phyloP scores from a whole-genome alignment of 2,113 vertebrate genomes.

The Lutjanus erythropterus region DNA sequence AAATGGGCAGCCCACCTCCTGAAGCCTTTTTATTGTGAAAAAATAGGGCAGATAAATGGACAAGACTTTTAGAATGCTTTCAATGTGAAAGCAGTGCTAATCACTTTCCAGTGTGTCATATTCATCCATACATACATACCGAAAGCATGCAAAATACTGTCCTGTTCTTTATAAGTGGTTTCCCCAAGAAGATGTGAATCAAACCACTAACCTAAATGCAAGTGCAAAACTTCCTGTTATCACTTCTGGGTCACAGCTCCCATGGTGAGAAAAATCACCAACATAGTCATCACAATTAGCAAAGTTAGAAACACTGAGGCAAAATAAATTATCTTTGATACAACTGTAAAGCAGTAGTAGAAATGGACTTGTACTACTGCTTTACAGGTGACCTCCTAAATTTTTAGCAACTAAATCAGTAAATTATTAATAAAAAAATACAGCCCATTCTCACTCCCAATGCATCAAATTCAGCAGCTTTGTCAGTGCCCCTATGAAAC shows the following conservation, averaged over 20 bases:
- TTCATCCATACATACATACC: background rate
- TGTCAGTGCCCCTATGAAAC: too few relatives aligned
- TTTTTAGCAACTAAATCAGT: background rate
- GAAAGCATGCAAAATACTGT: background rate
- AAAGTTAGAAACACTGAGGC: background rate
- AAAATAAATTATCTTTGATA: background rate
- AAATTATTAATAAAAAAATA: too few relatives aligned
- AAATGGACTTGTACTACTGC: background rate
- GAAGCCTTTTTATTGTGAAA: slow-evolving; percentile 24
- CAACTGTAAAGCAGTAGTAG: too few relatives aligned
- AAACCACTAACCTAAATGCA: background rate
- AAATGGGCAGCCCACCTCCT: slow-evolving; percentile 27
- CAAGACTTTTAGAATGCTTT: background rate
- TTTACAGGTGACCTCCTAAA: background rate
- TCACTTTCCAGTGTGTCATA: background rate
- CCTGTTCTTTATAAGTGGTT: background rate
- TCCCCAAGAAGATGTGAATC: background rate
- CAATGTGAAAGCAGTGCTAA: slow-evolving; percentile 12
- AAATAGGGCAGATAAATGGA: slow-evolving; percentile 21
- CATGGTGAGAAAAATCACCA: background rate
- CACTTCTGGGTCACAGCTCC: background rate
- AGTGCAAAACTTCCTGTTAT: background rate
- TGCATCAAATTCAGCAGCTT: too few relatives aligned
- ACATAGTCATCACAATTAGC: too few relatives aligned
- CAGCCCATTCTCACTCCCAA: too few relatives aligned